phyloP scores from a whole-genome alignment of 2,888 invertebrate genomes.

The Malthinus flaveolus region DNA sequence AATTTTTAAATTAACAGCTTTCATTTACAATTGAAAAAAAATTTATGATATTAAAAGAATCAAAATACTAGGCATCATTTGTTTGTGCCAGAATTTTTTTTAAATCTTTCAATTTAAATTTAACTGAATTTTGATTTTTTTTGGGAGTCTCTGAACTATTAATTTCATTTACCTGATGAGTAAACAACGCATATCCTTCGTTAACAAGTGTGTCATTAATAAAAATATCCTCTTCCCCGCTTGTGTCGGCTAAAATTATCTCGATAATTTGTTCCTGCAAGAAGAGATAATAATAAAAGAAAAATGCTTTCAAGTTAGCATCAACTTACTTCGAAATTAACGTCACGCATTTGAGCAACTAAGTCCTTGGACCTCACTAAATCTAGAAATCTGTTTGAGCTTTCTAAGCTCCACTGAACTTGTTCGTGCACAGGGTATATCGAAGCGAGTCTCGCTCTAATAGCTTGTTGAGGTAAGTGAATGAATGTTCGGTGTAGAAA shows the following conservation, averaged over 20 bases:
- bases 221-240: constrained; percentile 54
- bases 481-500: constrained; percentile 54
- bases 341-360: constrained; percentile 50
- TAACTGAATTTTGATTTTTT: neutral
- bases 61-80: too few relatives aligned
- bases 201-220: constrained; percentile 57
- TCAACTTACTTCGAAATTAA: constrained; percentile 40
- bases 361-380: constrained; percentile 51
- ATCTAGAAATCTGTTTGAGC: constrained; percentile 52
- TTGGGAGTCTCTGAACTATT: neutral
- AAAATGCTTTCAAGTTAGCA: neutral
- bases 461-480: constrained; percentile 57
- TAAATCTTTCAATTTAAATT: neutral
- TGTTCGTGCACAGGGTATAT: constrained; percentile 53
- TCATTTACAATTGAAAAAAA: too few relatives aligned
- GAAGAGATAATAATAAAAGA: constrained; percentile 9
- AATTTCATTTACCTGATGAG: constrained; percentile 39
- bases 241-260: constrained; percentile 59
- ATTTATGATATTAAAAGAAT: too few relatives aligned
- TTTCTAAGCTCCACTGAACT: constrained; percentile 56
- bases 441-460: constrained; percentile 58
- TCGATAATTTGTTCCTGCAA: constrained; percentile 30
- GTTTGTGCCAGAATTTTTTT: neutral
- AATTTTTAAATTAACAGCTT: too few relatives aligned
- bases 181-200: constrained; percentile 55